Evolutionary conservation across 2,888 invertebrate genomes (phyloP), one percentile per base, ranked within the genome.

Genomic region (Octonoba sinensis): DNA sequence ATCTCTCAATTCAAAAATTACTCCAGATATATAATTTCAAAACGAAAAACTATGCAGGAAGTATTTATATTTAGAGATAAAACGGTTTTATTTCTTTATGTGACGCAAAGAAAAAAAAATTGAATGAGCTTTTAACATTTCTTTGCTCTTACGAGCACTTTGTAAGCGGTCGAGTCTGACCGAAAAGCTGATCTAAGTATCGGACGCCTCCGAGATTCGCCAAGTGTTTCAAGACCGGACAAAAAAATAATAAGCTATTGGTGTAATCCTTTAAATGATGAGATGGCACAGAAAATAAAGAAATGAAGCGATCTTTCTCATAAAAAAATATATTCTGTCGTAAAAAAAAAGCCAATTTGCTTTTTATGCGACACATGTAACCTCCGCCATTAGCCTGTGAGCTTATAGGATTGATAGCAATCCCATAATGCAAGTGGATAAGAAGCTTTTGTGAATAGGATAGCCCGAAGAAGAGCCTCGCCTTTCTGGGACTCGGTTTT

Each of bases 11-110:
- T 36, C 54, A 56, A 65, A n/a, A 73, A 46, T 74, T 56, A n/a
- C 66, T 57, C 44, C 46, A 44, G 54, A 59, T 70, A 16, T 57
- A 66, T 74, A 57, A 74, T 74, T 74, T 66, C 57, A 65, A 57
- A 60, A 56, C 49, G 60, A 60, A 67, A 51, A 59, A 8, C 36
- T 51, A 54, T 22, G 69, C 36, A 70, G 51, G 76, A 70, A 70
- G 70, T 77, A 70, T 77, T 77, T 77, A 77, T 64, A 77, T 77
- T 77, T 56, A 56, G 64, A 49, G 76, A 77, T 77, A 77, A 75
- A 75, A 59, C 36, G 36, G 36, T 62, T 70, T 77, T 36, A 36
- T 54, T 54, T 54, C 18, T 64, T 70, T 59, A 44, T 56, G 24
- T 24, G n/a, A 22, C 27, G 22, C 60, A n/a, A 60, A 44, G 46